Evolutionary conservation across 2,113 vertebrate genomes (phyloP).

Genomic region (Steatornis caripensis): DNA sequence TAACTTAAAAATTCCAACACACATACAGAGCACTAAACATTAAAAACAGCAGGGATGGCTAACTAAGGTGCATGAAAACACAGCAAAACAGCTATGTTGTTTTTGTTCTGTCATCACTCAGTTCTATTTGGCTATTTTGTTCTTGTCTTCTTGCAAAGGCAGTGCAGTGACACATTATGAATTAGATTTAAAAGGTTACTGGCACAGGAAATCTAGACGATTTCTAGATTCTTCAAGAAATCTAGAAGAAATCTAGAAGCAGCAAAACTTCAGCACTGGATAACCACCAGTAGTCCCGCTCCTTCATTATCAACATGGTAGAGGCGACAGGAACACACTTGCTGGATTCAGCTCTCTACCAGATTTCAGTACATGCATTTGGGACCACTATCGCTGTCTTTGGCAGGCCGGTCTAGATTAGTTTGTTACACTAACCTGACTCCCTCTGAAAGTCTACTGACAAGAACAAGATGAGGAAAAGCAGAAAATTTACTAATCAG

Average conservation of each 20-base stretch:
- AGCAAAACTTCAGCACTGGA: background rate
- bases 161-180: accelerated
- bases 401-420: background rate
- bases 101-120: background rate
- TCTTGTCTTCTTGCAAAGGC: background rate
- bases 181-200: background rate
- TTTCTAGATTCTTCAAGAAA: too few relatives aligned
- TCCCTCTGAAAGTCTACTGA: background rate
- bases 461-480: background rate
- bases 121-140: background rate
- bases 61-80: background rate
- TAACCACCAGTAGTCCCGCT: background rate
- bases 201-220: background rate
- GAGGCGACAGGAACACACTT: background rate
- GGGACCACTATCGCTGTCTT: background rate
- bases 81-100: background rate
- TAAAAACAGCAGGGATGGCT: background rate
- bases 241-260: background rate
- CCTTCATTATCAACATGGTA: background rate
- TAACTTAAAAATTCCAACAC: background rate
- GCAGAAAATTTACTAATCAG: background rate
- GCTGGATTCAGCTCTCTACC: background rate
- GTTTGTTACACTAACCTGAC: background rate
- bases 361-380: background rate
- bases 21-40: background rate